Base-by-base conservation (phyloP, 2,797 vertebrate species). In the Lacerta viridis region DNA sequence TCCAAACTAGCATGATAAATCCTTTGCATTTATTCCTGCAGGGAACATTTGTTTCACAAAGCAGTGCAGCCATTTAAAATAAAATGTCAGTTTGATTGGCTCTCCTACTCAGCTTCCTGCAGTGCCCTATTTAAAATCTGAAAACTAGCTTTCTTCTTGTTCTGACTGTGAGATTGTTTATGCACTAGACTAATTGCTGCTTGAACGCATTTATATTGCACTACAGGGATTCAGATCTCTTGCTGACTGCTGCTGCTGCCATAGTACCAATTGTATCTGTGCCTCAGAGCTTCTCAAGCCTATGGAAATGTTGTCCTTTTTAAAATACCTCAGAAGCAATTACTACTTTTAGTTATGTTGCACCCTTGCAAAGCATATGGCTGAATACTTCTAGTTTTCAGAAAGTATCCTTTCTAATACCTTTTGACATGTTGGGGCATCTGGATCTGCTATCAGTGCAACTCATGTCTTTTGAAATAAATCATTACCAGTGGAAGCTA, bases 141-240 rank as follows among this genome's bases (percentile, higher is more conserved):
- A 55, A 80, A n/a, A 55, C 27, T 0, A 88, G 25, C 43, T 75
- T 36, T 82, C 18, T 74, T 88, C 88, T 84, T 87, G 75, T 83
- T 71, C 64, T 80, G 89, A 41, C 72, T 80, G 41, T 90, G 69
- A 81, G 9, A 64, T 87, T 94, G 85, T 93, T 89, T 86, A n/a
- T 0, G 0, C 33, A 17, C 50, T 81, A 6, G 80, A 80, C 87
- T 80, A 87, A n/a, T 85, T 87, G 71, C 74, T 94, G 68, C 82
- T 59, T 1, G 1, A 79, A 85, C 43, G 41, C 18, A n/a, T 41
- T 36, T 0, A 0, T 75, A 27, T 23, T 33, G n/a, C 27, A 59
- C n/a, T 74, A 7, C 33, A 89, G 88, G 92, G 87, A 91, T 5
- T 85, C 84, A 0, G 43, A 29, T 27, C 7, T 46, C 66, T 33